Evolutionary conservation across 1,140 invertebrate species (phyloP), one percentile per base, ranked within the genome.

Genomic region (Propsilocerus akamusi): DNA sequence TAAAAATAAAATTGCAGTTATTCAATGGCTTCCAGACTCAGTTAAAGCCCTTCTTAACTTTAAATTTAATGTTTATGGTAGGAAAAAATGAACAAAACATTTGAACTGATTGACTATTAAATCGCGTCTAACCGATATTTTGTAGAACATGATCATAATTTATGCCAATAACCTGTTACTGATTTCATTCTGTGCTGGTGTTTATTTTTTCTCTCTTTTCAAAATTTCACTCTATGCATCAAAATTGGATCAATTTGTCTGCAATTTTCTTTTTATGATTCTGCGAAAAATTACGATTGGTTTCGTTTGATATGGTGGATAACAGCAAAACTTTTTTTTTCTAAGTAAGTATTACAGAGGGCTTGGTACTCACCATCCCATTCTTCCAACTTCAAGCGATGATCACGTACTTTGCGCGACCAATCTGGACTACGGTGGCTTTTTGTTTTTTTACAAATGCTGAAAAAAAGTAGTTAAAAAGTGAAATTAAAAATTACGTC

Each of bases 361-460:
- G 10, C n/a, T 20, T 23, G 14, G 32, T 30, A 41, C 59, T 61
- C 49, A 63, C 59, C 61, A 48, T 60, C 63, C 49, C 60, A 60
- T 55, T 58, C 58, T 60, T 52, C 53, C 65, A 23, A 52, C 58
- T 57, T 63, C 59, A 68, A 55, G 54, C 60, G 58, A 53, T 69
- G 68, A 55, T 68, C 65, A 53, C 68, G 58, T 25, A 67, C 65
- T 53, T 66, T 61, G 51, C 66, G 63, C 20, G 64, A 66, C 68
- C 68, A 71, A 55, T 67, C 66, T 5, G 66, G 57, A 49, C 59
- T 65, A 49, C 67, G 67, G 56, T 67, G 66, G 6, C 53, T 55
- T 54, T 66, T 70, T 41, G 62, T 59, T 26, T 58, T 55, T 58
- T 69, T 68, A 46, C 65, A 56, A 4, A 71, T 63, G 50, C 68